Conservation (phyloP, 2,797 vertebrate genomes). For the Karalla daura region DNA sequence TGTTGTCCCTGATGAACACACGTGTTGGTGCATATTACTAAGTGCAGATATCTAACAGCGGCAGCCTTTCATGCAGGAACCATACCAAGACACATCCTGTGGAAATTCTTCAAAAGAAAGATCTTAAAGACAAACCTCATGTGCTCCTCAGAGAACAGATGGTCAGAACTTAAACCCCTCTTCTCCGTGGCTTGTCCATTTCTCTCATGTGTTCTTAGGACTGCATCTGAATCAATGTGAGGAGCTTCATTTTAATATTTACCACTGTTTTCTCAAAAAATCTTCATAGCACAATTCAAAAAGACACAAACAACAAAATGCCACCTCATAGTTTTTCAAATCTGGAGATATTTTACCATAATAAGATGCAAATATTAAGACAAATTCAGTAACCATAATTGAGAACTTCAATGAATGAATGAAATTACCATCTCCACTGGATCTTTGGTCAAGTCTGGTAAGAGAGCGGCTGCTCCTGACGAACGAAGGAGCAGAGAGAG, state of each 20-base stretch:
- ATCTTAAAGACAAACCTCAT: slow-evolving; percentile 54
- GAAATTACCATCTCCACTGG: slow-evolving; percentile 62
- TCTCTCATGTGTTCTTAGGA: slow-evolving; percentile 36
- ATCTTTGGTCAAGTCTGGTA: slow-evolving; percentile 62
- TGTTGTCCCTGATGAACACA: slow-evolving; percentile 38
- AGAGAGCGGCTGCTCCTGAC: slow-evolving; percentile 73
- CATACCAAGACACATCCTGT: not conserved
- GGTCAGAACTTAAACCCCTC: slow-evolving; percentile 28
- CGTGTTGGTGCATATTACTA: not conserved
- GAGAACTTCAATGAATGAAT: not conserved
- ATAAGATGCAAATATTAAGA: not conserved
- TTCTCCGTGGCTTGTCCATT: slow-evolving; percentile 53
- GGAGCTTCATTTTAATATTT: not conserved
- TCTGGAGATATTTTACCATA: not conserved
- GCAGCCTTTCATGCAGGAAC: not conserved
- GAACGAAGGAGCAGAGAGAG: slow-evolving; percentile 59
- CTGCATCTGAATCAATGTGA: slow-evolving; percentile 15
- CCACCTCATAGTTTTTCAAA: not conserved
- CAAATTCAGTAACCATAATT: not conserved
- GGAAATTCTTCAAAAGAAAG: not conserved
- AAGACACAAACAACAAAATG: not conserved
- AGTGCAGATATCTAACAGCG: not conserved
- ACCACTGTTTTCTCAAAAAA: not conserved
- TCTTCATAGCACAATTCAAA: not conserved
- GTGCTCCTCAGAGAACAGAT: slow-evolving; percentile 28